A percentile compares a stretch with the other conserved stretches of the same genome.
phyloP scores from a whole-genome alignment of 2,797 vertebrate genomes.

The Acrossocheilus wenchowensis region DNA sequence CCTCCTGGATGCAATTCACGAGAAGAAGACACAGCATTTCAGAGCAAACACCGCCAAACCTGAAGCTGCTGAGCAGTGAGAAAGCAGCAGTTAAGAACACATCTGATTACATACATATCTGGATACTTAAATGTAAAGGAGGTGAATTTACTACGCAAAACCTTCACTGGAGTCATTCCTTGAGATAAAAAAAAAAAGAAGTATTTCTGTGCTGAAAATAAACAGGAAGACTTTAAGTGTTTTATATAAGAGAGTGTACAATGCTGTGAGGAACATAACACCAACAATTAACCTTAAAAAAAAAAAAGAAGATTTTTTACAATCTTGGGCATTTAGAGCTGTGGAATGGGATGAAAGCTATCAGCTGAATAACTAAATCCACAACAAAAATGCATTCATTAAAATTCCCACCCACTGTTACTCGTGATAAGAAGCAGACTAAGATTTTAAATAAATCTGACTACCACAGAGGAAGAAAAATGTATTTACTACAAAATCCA shows the following conservation, averaged over 20 bases:
- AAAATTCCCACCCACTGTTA: constrained; percentile 4
- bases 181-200: neutral
- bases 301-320: neutral
- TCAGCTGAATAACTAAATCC: constrained; percentile 2
- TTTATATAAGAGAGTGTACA: neutral
- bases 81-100: neutral
- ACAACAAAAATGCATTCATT: constrained; percentile 23
- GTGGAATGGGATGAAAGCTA: neutral
- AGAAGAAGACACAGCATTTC: neutral
- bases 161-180: neutral
- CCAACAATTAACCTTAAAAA: neutral
- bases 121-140: neutral
- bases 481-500: neutral
- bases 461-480: neutral
- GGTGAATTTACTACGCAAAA: neutral
- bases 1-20: neutral
- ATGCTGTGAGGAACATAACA: neutral
- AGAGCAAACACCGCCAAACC: no score
- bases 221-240: neutral
- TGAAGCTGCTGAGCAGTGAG: neutral
- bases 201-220: neutral
- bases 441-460: neutral
- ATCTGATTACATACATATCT: neutral
- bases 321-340: neutral
- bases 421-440: neutral